Evolutionary conservation across 1,140 invertebrate species (phyloP).

Genomic region (Schlechtendalia chinensis): DNA sequence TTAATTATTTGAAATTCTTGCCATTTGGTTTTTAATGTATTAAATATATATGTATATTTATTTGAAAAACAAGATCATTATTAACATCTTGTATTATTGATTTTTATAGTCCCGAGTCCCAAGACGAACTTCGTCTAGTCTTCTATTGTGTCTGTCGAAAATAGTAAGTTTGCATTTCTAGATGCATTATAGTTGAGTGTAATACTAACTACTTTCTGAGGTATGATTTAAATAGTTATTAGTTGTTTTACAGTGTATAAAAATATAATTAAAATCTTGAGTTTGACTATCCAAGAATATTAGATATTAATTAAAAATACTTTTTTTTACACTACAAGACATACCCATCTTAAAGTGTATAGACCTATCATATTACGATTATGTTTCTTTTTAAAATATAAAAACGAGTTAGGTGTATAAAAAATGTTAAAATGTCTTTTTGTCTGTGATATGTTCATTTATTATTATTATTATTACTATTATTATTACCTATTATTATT

Average conservation of each 20-base stretch:
- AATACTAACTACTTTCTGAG: conserved; percentile 29
- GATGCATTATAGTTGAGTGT: conserved; percentile 9
- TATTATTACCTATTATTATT: conserved; percentile 15
- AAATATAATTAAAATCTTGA: conserved; percentile 29
- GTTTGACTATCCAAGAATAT: conserved; percentile 31
- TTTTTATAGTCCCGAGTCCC: conserved; percentile 10
- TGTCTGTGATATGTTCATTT: conserved; percentile 50
- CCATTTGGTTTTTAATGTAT: neutral
- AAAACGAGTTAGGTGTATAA: conserved; percentile 35
- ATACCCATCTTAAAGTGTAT: conserved; percentile 11
- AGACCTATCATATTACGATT: conserved; percentile 1
- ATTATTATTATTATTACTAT: conserved; percentile 41
- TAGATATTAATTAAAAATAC: conserved; percentile 26
- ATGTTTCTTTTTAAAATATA: conserved; percentile 32
- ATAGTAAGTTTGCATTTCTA: neutral
- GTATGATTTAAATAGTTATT: conserved; percentile 26
- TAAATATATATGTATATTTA: neutral
- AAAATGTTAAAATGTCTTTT: conserved; percentile 49
- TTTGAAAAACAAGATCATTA: conserved; percentile 4
- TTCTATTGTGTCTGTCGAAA: conserved; percentile 11
- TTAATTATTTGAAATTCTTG: neutral
- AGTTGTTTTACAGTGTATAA: conserved; percentile 30
- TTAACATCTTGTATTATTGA: neutral
- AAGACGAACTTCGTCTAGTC: conserved; percentile 34
- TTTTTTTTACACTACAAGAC: conserved; percentile 7